Evolutionary conservation across 2,888 invertebrate species (phyloP).

Genomic region (Tetrapedia diversipes): DNA sequence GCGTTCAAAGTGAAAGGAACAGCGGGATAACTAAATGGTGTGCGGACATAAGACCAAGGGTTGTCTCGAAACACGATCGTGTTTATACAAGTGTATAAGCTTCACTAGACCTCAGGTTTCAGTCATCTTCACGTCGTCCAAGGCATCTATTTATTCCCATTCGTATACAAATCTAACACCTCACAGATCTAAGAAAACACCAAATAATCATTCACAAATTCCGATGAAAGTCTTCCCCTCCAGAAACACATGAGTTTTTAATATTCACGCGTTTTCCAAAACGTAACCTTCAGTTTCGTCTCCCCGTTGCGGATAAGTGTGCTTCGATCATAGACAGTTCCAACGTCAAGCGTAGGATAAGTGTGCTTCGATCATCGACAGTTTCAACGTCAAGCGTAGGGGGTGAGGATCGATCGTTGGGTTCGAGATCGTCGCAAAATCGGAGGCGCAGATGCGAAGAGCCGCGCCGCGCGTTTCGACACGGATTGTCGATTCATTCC

Average conservation of each 20-base stretch:
- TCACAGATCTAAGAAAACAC: background rate
- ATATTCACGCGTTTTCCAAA: no score
- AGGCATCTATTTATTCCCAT: constrained; percentile 14
- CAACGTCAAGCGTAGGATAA: no score
- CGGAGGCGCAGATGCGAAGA: constrained; percentile 57
- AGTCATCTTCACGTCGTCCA: background rate
- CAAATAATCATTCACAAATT: no score
- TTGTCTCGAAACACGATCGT: constrained; percentile 6
- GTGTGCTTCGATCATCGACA: no score
- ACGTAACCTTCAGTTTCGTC: no score
- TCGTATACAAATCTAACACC: no score
- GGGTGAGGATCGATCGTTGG: constrained; percentile 2
- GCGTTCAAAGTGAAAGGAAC: background rate
- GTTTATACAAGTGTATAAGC: constrained; percentile 35
- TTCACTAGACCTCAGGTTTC: background rate
- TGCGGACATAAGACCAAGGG: constrained; percentile 6
- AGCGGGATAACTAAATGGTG: no score
- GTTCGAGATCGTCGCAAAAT: background rate
- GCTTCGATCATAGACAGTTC: no score
- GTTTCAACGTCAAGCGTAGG: no score
- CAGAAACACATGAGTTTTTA: no score
- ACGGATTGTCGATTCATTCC: constrained; percentile 71
- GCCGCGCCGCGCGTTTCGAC: constrained; percentile 62
- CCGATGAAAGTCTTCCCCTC: no score
- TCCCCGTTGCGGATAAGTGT: no score